A percentile compares a stretch with the other conserved stretches of the same genome.
These are phyloP conservation scores for Therioaphis trifolii DNA, from an alignment of 2,888 invertebrate genomes.

Conservation along the genomic window DNA sequence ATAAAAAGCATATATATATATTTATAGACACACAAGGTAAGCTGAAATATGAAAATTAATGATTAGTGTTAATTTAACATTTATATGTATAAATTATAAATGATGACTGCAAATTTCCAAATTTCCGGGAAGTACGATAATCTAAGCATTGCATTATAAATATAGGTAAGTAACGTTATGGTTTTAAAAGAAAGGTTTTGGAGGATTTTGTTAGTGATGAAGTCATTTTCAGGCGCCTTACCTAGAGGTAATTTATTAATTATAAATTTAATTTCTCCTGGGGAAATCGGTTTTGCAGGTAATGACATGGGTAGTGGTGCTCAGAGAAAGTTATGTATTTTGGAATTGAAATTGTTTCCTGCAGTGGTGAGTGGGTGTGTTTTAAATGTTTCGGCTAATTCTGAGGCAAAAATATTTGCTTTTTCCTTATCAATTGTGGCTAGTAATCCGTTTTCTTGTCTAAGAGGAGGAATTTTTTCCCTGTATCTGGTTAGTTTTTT, in stretches of 20 bases:
- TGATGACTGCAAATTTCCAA: conserved; percentile 21
- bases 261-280: neutral
- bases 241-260: no score
- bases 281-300: conserved; percentile 13
- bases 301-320: neutral
- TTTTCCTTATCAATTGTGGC: neutral
- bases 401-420: conserved; percentile 16
- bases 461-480: no score
- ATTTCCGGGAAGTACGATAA: no score
- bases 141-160: conserved; percentile 31
- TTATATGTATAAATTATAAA: no score
- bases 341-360: neutral
- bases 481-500: neutral
- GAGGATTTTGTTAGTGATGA: no score
- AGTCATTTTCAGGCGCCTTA: no score
- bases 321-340: neutral
- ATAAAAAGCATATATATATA: no score
- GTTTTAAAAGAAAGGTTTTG: neutral
- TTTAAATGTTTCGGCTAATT: neutral
- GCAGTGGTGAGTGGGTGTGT: no score
- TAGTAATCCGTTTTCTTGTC: conserved; percentile 21
- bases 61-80: no score
- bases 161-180: neutral
- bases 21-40: no score
- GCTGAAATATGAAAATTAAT: no score